Base-by-base conservation (phyloP, 2,888 invertebrate genomes). In the Poecilobothrus nobilitatus region DNA sequence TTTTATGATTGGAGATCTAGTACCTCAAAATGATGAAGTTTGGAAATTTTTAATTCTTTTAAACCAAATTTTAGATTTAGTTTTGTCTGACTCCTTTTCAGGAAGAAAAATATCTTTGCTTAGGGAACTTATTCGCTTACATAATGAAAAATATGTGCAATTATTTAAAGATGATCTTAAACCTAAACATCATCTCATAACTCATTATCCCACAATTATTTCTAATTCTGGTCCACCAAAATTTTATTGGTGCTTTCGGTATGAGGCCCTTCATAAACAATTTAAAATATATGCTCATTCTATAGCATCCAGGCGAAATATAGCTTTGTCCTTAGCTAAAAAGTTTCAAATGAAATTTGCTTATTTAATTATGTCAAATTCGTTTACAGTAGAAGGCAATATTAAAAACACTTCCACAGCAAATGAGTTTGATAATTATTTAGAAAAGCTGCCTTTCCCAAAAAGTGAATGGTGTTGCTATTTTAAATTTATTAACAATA, bases 1-100 rank as follows among this genome's bases (percentile, higher is more conserved):
- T 6, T 20, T 72, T 10, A 71, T 71, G 34, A 67, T 72, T n/a
- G 72, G 70, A 7, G 71, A 72, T 65, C 22, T 70, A n/a, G 61
- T 72, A 21, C 69, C 68, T 12, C 1, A 34, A 53, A 66, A 66
- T 12, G 70, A 72, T 66, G 5, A 9, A 22, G 71, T 71, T n/a
- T 71, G 71, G 70, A 27, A 65, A 12, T 71, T 72, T 61, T 18
- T 70, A 22, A 18, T 63, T 37, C 10, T n/a, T 22, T 68, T 71
- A 37, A 62, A 68, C 8, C 41, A 68, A 66, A 63, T 70, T 22
- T 67, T 70, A 9, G 67, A 70, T 62, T 33, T 66, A 27, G 22
- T 70, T 61, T 67, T 67, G 37, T 67, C 37, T 20, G n/a, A 34
- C 8, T 34, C 5, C 34, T 34, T 34, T 34, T 34, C 34, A 34